These are phyloP conservation scores for Hydrophis major DNA, from an alignment of 2,797 vertebrate genomes.

Conservation along the genomic window DNA sequence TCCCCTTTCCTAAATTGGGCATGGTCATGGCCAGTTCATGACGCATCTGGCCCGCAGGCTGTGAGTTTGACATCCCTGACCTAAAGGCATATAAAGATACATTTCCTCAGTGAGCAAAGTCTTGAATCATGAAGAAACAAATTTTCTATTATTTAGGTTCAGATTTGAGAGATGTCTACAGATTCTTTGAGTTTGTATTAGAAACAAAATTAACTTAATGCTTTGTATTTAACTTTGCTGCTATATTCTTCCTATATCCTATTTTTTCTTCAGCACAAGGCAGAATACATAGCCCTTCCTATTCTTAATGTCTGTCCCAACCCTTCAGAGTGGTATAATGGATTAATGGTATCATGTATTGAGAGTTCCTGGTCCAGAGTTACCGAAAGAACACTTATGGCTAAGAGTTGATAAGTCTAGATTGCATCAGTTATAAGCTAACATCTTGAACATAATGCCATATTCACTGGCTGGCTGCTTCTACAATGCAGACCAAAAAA, in stretches of 20 bases:
- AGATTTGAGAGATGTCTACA: background rate
- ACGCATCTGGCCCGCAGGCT: too few species aligned
- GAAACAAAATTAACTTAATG: background rate
- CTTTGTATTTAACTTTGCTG: background rate
- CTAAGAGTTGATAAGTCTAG: background rate
- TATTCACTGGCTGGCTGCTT: background rate
- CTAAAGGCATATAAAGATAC: background rate
- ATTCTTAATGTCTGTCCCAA: background rate
- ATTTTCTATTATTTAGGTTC: background rate
- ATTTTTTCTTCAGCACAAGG: background rate
- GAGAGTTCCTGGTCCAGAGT: background rate
- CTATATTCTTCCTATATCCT: background rate
- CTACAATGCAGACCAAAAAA: background rate
- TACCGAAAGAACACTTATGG: background rate
- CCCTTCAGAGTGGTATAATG: background rate
- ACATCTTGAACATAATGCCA: background rate
- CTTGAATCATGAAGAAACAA: background rate
- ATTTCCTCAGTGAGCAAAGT: background rate
- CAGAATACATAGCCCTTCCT: background rate
- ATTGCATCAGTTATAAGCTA: background rate
- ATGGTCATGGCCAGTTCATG: too few species aligned
- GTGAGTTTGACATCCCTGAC: too few species aligned
- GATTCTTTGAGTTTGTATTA: background rate
- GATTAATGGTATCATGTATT: background rate
- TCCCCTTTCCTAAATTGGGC: too few species aligned